Conservation (phyloP, 37 sponge, comb jelly and placozoan species). For the Sycon ciliatum region DNA sequence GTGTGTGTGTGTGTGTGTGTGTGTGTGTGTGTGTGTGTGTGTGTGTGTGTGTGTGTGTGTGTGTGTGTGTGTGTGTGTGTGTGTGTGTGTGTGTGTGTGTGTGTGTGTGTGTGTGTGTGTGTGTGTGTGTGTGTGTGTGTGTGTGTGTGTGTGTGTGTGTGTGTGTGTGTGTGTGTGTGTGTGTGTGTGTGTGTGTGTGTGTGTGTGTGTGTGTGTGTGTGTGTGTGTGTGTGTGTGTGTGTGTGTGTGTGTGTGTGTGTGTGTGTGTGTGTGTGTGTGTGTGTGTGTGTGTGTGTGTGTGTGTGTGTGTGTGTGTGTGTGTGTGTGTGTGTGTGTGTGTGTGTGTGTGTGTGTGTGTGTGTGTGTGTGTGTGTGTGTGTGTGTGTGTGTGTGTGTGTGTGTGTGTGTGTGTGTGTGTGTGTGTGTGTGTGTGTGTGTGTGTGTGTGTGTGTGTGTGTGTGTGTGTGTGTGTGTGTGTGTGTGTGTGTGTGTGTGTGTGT, state of each 20-base stretch:
- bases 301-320: constrained; percentile 5
- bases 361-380: constrained; percentile 20
- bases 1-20: constrained; percentile 41
- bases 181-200: constrained; percentile 5
- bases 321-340: background rate
- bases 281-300: constrained; percentile 5
- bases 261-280: constrained; percentile 11
- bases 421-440: constrained; percentile 33
- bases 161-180: background rate
- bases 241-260: constrained; percentile 37
- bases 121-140: constrained; percentile 16
- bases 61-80: background rate
- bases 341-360: constrained; percentile 16
- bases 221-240: constrained; percentile 13
- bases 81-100: background rate
- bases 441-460: constrained; percentile 40
- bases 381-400: constrained; percentile 9
- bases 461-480: constrained; percentile 37
- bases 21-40: constrained; percentile 16
- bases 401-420: background rate
- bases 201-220: constrained; percentile 5
- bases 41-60: background rate
- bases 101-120: constrained; percentile 15
- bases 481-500: background rate
- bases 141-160: constrained; percentile 5